Evolutionary conservation across 2,113 vertebrate species (phyloP).

Genomic region (Eulemur rufifrons): DNA sequence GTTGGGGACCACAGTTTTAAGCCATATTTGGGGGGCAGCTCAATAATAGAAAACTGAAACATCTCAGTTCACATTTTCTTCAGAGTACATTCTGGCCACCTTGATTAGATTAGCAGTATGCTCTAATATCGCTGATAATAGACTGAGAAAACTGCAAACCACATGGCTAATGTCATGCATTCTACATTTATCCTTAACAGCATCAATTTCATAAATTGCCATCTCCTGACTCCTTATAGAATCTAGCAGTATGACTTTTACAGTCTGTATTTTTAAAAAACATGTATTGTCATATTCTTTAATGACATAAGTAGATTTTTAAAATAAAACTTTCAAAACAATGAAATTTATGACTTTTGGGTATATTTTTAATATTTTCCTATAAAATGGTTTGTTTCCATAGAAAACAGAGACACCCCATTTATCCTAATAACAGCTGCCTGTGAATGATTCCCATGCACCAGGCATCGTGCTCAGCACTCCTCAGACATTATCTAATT

Average conservation of each 20-base stretch:
- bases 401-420: background rate
- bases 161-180: background rate
- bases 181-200: background rate
- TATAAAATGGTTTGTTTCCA: background rate
- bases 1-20: background rate
- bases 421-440: background rate
- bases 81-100: background rate
- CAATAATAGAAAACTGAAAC: background rate
- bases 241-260: background rate
- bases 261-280: background rate
- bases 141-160: background rate
- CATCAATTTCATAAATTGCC: background rate
- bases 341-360: background rate
- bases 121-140: background rate
- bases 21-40: background rate
- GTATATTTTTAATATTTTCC: background rate
- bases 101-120: background rate
- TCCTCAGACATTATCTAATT: background rate
- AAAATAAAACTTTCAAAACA: background rate
- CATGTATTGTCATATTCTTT: background rate
- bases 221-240: background rate
- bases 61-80: background rate
- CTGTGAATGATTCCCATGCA: background rate
- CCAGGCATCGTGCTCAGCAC: background rate
- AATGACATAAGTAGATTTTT: conserved; percentile 13